phyloP scores from a whole-genome alignment of 1,140 invertebrate genomes.

The Drosophila ambigua region DNA sequence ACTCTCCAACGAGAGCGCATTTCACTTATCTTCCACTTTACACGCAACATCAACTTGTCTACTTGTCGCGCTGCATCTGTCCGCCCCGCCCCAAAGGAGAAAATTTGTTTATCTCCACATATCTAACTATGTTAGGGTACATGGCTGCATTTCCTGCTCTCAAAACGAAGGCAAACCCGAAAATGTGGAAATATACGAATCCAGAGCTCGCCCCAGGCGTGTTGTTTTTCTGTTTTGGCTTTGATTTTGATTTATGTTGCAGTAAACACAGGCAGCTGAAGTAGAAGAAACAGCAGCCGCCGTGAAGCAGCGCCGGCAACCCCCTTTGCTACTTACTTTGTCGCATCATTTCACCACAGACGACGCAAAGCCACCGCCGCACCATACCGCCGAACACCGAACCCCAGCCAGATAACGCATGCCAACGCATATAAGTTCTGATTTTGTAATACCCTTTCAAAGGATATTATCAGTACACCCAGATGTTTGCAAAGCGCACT shows the following conservation, averaged over 20 bases:
- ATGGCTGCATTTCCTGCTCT: constrained; percentile 58
- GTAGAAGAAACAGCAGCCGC: constrained; percentile 38
- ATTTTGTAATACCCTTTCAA: constrained; percentile 22
- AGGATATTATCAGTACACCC: neutral
- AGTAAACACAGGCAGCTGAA: constrained; percentile 62
- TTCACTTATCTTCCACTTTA: constrained; percentile 44
- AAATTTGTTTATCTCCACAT: constrained; percentile 72
- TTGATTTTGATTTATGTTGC: constrained; percentile 82
- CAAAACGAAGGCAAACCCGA: constrained; percentile 28
- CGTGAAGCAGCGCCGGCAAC: constrained; percentile 47
- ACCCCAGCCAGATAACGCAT: constrained; percentile 55
- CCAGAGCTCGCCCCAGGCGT: constrained; percentile 44
- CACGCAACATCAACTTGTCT: constrained; percentile 44
- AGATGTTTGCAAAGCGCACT: no score
- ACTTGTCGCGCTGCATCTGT: constrained; percentile 30
- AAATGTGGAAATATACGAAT: constrained; percentile 48
- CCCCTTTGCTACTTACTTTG: constrained; percentile 80
- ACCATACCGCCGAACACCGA: neutral
- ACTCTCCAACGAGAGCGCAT: neutral
- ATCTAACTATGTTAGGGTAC: constrained; percentile 68
- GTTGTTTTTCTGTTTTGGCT: constrained; percentile 62
- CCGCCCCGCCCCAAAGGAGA: constrained; percentile 4
- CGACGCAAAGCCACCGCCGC: constrained; percentile 9
- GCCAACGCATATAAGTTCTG: constrained; percentile 54
- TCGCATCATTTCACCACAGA: constrained; percentile 75